Base-by-base conservation (phyloP, 2,113 vertebrate species). In the Trogon melanurus region DNA sequence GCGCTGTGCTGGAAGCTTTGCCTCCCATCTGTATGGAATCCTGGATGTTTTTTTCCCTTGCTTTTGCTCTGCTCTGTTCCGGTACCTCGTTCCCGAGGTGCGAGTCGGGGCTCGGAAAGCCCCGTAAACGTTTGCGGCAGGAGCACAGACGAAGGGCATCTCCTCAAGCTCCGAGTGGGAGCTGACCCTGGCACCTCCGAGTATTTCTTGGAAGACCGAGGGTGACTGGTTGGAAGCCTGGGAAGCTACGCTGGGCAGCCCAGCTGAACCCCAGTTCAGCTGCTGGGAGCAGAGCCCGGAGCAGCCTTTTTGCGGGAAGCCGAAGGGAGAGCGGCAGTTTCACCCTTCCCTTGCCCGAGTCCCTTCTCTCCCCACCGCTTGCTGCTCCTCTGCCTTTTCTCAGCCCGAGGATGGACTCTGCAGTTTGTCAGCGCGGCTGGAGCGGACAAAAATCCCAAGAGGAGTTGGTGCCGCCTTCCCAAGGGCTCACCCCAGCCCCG, bases 121-220 rank as follows among this genome's bases (percentile, higher is more conserved):
- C 0, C 0, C 4, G 81, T 4, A 23, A 25, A 26, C 0, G 0
- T 27, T 47, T 6, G 23, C 3, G 44, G 5, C 1, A 1, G 74
- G 13, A 20, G 34, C 1, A 10, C 29, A 5, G 54, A 2, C 0
- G 9, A 3, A 2, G 0, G 1, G 57, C 0, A 6, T 4, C n/a
- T 85, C 75, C 83, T 83, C 1, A 0, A 21, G 0, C 71, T 13
- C 4, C 0, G 14, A 1, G 0, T 0, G 22, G 89, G 62, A 75
- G 38, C 4, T 0, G 62, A 83, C 75, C 2, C 0, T 5, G 66
- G 61, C 13, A 1, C 2, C 50, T 3, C 7, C 2, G 9, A 18
- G 21, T 2, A 1, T 6, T 45, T 34, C 70, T 45, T 61, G 8
- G 3, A 21, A 7, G 7, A 0, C 13, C 13, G 41, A 41, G 41